Evolutionary conservation across 2,888 invertebrate genomes (phyloP).

Genomic region (Platycheirus albimanus): DNA sequence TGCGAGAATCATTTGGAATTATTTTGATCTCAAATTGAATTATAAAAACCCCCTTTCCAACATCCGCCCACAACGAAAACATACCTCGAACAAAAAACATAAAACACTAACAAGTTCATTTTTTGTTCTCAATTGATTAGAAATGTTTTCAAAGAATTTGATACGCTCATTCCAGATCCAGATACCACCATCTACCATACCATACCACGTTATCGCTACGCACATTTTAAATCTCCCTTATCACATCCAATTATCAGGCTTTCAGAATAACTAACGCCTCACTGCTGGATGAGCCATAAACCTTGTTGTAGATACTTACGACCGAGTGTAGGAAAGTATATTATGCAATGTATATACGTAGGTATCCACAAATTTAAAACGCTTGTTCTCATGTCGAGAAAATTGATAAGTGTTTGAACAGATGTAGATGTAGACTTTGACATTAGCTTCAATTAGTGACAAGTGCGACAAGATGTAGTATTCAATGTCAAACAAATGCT

Average conservation of each 20-base stretch:
- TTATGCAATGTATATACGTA: not conserved
- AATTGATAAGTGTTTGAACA: not conserved
- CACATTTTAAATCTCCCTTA: conserved; percentile 31
- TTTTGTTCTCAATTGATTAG: not conserved
- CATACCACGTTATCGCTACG: too few species aligned
- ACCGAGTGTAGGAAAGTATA: not conserved
- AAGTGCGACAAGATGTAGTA: not conserved
- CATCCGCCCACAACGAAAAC: too few species aligned
- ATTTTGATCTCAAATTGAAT: too few species aligned
- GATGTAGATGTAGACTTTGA: not conserved
- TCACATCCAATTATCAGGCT: conserved; percentile 26
- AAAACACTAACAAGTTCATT: not conserved
- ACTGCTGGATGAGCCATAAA: not conserved
- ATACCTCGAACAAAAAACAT: not conserved
- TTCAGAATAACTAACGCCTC: conserved; percentile 12
- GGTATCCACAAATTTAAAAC: not conserved
- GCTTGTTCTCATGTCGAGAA: not conserved
- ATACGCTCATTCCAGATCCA: too few species aligned
- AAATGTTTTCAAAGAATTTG: not conserved
- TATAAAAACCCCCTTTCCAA: too few species aligned
- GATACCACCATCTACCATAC: not conserved
- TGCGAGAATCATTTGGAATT: too few species aligned
- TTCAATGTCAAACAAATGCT: not conserved
- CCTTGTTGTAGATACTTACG: not conserved
- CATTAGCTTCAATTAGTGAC: not conserved